Evolutionary conservation across 1,140 invertebrate species (phyloP).

Genomic region (Listronotus bonariensis): DNA sequence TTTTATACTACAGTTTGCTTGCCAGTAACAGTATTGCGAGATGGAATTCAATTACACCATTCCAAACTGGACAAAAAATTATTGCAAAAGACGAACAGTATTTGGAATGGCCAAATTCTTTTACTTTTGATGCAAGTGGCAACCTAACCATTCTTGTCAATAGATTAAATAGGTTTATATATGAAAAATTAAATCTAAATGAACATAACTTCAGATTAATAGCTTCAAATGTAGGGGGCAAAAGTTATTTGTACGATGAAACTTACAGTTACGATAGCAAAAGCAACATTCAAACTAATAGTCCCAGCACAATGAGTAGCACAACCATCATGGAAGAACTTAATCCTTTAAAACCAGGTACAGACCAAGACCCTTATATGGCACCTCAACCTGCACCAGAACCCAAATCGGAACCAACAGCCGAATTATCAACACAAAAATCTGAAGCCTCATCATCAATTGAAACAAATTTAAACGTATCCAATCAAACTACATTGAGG

Average conservation of each 20-base stretch:
- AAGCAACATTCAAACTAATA: neutral
- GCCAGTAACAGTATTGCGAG: constrained; percentile 67
- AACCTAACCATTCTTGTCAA: constrained; percentile 70
- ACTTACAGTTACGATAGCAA: constrained; percentile 23
- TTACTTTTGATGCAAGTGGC: constrained; percentile 68
- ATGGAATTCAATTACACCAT: constrained; percentile 64
- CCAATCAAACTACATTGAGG: neutral
- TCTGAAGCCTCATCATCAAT: neutral
- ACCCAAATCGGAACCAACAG: constrained; percentile 44
- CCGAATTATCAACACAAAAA: neutral
- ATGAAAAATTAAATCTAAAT: constrained; percentile 39
- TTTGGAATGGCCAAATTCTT: constrained; percentile 74
- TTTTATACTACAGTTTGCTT: constrained; percentile 69
- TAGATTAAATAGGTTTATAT: constrained; percentile 64
- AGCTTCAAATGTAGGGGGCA: constrained; percentile 56
- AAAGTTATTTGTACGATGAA: constrained; percentile 66
- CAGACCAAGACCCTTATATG: constrained; percentile 35
- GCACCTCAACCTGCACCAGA: constrained; percentile 46
- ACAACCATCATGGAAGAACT: constrained; percentile 14
- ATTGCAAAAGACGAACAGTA: constrained; percentile 68
- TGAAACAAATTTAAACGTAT: neutral
- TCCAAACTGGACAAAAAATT: constrained; percentile 57
- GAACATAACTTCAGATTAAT: constrained; percentile 55
- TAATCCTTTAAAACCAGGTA: constrained; percentile 21
- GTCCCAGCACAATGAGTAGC: constrained; percentile 9